Evolutionary conservation across 2,797 vertebrate genomes (phyloP).

Genomic region (Eurystomus glaucurus): DNA sequence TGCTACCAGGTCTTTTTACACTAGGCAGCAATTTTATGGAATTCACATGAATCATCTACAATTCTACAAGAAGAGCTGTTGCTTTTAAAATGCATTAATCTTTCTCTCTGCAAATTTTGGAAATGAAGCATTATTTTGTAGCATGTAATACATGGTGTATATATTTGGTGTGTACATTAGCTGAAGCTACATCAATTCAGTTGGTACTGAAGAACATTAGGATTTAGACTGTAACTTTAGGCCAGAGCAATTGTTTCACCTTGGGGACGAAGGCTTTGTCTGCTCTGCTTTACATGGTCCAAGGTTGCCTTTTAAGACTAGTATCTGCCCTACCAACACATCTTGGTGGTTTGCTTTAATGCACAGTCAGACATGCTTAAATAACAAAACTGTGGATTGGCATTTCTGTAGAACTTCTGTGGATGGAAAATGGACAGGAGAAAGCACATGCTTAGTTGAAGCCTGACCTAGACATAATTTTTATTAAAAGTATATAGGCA

Average conservation of each 20-base stretch:
- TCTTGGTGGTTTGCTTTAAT: not conserved
- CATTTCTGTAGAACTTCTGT: not conserved
- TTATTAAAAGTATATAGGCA: not conserved
- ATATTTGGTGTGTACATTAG: not conserved
- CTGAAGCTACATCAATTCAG: not conserved
- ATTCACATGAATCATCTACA: not conserved
- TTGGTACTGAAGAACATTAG: not conserved
- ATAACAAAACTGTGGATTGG: not conserved
- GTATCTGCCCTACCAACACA: not conserved
- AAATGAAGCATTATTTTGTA: not conserved
- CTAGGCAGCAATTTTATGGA: not conserved
- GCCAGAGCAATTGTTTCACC: not conserved
- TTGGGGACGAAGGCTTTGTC: not conserved
- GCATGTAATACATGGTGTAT: not conserved
- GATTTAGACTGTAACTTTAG: not conserved
- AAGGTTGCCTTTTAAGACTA: not conserved
- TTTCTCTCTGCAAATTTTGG: not conserved
- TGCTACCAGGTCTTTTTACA: not conserved
- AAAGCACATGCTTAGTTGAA: not conserved
- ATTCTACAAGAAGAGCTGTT: not conserved
- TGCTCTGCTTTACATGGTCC: not conserved
- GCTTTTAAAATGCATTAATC: not conserved
- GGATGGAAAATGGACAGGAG: not conserved
- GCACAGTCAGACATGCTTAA: not conserved
- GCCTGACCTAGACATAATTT: not conserved